Evolutionary conservation across 2,888 invertebrate genomes (phyloP).

Genomic region (Opisthograptis luteolata): DNA sequence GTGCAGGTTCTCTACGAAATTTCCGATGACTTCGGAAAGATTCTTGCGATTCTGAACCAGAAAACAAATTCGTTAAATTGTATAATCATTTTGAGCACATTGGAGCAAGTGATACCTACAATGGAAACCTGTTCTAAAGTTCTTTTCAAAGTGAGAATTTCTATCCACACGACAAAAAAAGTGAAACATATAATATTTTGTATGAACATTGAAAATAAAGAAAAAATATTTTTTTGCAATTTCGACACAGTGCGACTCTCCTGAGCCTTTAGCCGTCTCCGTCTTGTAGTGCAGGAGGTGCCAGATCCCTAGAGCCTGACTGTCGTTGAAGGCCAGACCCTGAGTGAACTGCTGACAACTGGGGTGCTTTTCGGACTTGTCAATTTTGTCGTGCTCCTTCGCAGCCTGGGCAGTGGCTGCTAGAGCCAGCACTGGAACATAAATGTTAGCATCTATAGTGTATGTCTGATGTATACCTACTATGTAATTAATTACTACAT

Average conservation of each 20-base stretch:
- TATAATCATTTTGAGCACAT: too few species aligned
- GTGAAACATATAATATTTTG: too few species aligned
- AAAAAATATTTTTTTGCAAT: not conserved
- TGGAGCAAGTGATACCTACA: too few species aligned
- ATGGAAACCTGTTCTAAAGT: too few species aligned
- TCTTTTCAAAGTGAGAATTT: too few species aligned
- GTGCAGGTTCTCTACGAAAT: conserved; percentile 62
- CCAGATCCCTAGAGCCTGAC: conserved; percentile 66
- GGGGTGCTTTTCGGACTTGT: conserved; percentile 44
- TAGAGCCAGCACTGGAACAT: conserved; percentile 12
- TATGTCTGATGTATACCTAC: too few species aligned
- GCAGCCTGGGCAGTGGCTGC: conserved; percentile 29
- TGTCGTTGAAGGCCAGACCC: conserved; percentile 62
- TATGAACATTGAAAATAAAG: too few species aligned
- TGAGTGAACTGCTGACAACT: conserved; percentile 66
- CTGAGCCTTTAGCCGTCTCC: conserved; percentile 55
- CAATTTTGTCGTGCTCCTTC: conserved; percentile 40
- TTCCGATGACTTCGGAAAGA: conserved; percentile 54
- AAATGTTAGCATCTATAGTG: not conserved
- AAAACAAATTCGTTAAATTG: too few species aligned
- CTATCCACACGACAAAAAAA: too few species aligned
- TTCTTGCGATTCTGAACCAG: conserved; percentile 64
- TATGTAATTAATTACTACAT: too few species aligned
- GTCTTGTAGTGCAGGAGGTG: conserved; percentile 62
- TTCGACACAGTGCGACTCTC: conserved; percentile 63